Percentiles rank a stretch among this genome's conserved stretches.
phyloP scores from a whole-genome alignment of 1,140 invertebrate species.

The Drosophila bifasciata region DNA sequence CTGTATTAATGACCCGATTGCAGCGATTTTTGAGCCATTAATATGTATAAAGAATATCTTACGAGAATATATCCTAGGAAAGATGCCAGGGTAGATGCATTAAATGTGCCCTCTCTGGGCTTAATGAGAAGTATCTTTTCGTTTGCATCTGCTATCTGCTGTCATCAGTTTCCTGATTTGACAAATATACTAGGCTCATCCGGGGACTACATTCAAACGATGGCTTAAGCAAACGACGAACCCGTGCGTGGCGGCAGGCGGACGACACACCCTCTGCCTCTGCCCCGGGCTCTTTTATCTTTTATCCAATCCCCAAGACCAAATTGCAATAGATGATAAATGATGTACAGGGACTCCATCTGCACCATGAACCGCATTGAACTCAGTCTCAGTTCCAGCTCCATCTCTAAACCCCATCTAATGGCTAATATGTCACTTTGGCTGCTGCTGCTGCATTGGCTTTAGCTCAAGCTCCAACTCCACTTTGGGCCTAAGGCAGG shows the following conservation, averaged over 20 bases:
- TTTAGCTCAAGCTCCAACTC: constrained; percentile 17
- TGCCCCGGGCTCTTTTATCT: constrained; percentile 14
- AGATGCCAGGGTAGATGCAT: too few species aligned
- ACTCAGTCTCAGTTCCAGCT: constrained; percentile 18
- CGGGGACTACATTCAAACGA: constrained; percentile 31
- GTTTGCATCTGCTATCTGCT: constrained; percentile 5
- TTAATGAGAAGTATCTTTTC: constrained; percentile 15
- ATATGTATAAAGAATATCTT: too few species aligned
- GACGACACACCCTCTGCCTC: constrained; percentile 19
- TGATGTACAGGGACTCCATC: constrained; percentile 62
- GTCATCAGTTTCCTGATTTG: constrained; percentile 29
- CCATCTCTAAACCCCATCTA: constrained; percentile 33
- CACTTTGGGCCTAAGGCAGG: neutral
- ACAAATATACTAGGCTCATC: constrained; percentile 43
- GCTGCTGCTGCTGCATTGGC: constrained; percentile 74
- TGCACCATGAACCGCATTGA: constrained; percentile 58
- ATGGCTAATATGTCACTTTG: constrained; percentile 74
- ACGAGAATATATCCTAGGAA: too few species aligned
- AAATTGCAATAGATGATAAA: constrained; percentile 80
- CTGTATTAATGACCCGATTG: too few species aligned
- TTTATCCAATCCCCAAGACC: constrained; percentile 43
- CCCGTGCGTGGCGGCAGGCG: constrained; percentile 32
- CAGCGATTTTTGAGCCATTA: too few species aligned
- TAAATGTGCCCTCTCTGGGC: too few species aligned
- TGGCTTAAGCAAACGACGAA: constrained; percentile 33